These are phyloP conservation scores for Silurus glanis DNA, from an alignment of 2,113 vertebrate genomes.

Conservation along the genomic window DNA sequence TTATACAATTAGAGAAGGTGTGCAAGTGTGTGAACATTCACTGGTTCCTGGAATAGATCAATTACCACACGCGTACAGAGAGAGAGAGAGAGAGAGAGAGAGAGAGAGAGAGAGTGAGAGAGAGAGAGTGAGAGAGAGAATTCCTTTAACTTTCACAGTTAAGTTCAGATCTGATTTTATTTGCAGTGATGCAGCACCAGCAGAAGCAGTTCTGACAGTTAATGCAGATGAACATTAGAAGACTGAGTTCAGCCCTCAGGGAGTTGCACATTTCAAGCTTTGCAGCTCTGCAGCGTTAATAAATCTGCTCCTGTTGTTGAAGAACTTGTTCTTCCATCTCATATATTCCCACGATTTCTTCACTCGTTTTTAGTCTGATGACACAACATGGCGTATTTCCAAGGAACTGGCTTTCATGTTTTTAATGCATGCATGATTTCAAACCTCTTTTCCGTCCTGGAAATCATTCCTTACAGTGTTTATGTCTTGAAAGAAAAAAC, in stretches of 20 bases:
- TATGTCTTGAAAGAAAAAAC: not conserved
- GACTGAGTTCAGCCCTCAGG: not conserved
- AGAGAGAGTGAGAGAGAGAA: not conserved
- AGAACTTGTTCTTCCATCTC: conserved; percentile 28
- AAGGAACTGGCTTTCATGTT: conserved; percentile 12
- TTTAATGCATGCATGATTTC: not conserved
- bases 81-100: not conserved
- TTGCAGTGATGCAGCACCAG: not conserved
- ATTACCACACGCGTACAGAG: not conserved
- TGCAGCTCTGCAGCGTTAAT: not conserved
- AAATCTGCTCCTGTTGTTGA: not conserved
- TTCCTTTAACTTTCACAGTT: not conserved
- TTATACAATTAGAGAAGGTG: not conserved
- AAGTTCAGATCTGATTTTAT: not conserved
- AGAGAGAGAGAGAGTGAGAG: not conserved
- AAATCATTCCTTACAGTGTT: not conserved
- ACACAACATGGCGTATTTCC: conserved; percentile 22
- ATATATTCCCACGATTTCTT: conserved; percentile 10
- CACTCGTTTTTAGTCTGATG: not conserved
- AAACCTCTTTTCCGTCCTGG: not conserved
- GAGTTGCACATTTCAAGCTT: not conserved
- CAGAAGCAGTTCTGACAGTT: not conserved
- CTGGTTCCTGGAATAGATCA: not conserved
- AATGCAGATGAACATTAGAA: not conserved
- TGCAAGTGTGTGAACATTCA: not conserved